These are phyloP conservation scores for Agrypnus murinus DNA, from an alignment of 2,888 invertebrate genomes.

Conservation along the genomic window DNA sequence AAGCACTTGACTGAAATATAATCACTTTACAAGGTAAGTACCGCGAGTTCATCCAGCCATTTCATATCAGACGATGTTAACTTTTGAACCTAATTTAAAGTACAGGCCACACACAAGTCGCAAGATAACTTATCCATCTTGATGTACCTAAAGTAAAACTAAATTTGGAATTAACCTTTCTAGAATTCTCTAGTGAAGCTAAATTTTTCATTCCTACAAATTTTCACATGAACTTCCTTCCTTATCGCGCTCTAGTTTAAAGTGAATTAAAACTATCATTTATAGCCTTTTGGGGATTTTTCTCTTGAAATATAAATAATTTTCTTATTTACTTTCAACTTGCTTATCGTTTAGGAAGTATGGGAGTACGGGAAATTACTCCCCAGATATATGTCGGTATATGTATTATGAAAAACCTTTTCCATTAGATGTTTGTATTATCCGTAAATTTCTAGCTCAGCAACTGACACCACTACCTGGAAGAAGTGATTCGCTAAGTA, in stretches of 20 bases:
- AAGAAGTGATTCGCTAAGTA: too few relatives aligned
- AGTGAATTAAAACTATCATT: not conserved
- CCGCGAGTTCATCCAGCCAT: not conserved
- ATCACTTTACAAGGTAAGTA: not conserved
- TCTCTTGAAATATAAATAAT: not conserved
- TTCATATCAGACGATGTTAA: not conserved
- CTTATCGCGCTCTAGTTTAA: not conserved
- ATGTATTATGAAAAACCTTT: not conserved
- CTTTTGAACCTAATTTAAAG: conserved; percentile 11
- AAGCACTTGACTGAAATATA: not conserved
- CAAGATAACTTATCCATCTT: not conserved
- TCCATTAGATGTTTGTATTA: not conserved
- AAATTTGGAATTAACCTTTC: conserved; percentile 4
- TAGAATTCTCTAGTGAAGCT: not conserved
- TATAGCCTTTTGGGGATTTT: not conserved
- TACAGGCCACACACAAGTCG: not conserved
- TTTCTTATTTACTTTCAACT: not conserved
- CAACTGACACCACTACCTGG: too few relatives aligned
- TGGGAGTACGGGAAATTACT: not conserved
- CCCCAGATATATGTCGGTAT: not conserved
- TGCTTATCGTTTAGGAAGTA: not conserved
- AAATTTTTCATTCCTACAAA: conserved; percentile 11
- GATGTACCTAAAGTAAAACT: not conserved
- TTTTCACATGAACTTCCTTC: not conserved
- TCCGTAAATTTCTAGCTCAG: too few relatives aligned